phyloP scores from a whole-genome alignment of 2,113 vertebrate genomes.

The Pyxicephalus adspersus region DNA sequence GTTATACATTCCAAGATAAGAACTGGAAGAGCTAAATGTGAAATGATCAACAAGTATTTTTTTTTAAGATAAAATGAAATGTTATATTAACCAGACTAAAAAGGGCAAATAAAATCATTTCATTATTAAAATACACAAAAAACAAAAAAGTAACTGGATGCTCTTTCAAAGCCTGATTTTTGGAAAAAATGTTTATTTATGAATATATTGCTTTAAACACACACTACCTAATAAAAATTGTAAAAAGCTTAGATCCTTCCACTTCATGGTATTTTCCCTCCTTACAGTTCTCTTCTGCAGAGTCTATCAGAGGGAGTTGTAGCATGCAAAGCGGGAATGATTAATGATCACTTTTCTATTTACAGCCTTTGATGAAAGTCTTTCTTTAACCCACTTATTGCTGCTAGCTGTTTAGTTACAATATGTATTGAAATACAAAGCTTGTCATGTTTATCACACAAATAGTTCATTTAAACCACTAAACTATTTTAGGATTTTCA shows the following conservation, averaged over 20 bases:
- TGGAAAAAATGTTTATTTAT: too few relatives aligned
- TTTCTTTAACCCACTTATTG: conserved; percentile 39
- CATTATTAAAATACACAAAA: too few relatives aligned
- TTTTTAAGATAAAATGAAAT: too few relatives aligned
- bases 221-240: neutral
- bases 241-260: neutral
- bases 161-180: neutral
- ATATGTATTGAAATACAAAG: conserved; percentile 6
- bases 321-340: conserved; percentile 31
- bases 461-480: conserved; percentile 28
- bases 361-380: conserved; percentile 26
- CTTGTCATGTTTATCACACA: conserved; percentile 32
- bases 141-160: too few relatives aligned
- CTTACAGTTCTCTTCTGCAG: neutral
- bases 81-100: too few relatives aligned
- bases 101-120: too few relatives aligned
- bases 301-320: conserved; percentile 18
- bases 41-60: too few relatives aligned
- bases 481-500: conserved; percentile 36
- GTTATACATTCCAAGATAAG: too few relatives aligned
- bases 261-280: conserved; percentile 10
- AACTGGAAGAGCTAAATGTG: too few relatives aligned
- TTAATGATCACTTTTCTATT: conserved; percentile 27
- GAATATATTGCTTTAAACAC: neutral
- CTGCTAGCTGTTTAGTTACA: conserved; percentile 4